phyloP scores from a whole-genome alignment of 2,113 vertebrate species.

The Chinchilla lanigera region DNA sequence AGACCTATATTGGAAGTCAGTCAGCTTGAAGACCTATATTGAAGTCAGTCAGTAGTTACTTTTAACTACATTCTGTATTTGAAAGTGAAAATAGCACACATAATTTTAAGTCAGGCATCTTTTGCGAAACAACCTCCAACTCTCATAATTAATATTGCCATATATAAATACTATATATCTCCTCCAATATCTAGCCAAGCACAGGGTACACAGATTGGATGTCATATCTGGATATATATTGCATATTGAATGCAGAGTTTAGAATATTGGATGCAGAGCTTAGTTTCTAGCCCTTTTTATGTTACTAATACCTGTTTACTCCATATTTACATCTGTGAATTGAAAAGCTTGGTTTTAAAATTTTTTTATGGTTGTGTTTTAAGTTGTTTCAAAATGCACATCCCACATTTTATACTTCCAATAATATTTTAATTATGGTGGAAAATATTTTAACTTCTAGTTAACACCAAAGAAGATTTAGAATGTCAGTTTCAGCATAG shows the following conservation, averaged over 20 bases:
- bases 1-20: background rate
- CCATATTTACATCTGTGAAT: background rate
- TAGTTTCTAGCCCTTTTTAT: background rate
- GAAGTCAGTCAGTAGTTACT: background rate
- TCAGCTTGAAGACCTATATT: background rate
- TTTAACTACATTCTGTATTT: background rate
- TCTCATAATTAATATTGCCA: background rate
- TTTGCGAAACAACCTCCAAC: background rate
- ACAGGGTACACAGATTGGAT: background rate
- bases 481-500: conserved; percentile 31
- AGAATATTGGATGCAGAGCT: background rate
- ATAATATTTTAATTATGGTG: conserved; percentile 48
- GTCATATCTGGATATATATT: no score
- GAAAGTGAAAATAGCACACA: conserved; percentile 9
- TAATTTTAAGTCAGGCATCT: background rate
- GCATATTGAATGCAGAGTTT: background rate
- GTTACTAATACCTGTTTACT: background rate
- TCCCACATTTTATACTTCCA: background rate
- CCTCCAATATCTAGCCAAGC: background rate
- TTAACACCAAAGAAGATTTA: conserved; percentile 45
- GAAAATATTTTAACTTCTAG: conserved; percentile 42
- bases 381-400: conserved; percentile 18
- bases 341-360: conserved; percentile 14
- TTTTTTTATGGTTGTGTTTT: background rate
- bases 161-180: background rate